A percentile compares a stretch with the other conserved stretches of the same genome.
These are phyloP conservation scores for Mimachlamys varia DNA, from an alignment of 2,888 invertebrate species.

Conservation along the genomic window DNA sequence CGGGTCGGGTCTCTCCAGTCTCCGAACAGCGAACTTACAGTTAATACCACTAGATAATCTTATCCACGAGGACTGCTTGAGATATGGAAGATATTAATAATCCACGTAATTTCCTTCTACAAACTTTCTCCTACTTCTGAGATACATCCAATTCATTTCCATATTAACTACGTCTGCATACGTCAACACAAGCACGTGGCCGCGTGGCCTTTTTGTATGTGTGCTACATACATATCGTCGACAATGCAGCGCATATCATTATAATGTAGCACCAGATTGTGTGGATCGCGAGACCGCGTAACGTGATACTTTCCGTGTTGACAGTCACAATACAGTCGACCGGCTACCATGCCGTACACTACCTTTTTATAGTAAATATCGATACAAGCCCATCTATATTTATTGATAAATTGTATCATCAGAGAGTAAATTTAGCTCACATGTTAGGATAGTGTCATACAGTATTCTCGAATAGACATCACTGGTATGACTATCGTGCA, in stretches of 20 bases:
- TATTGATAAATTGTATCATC: too few species aligned
- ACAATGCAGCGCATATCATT: slow-evolving; percentile 3
- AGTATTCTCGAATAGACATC: too few species aligned
- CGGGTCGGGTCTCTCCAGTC: background rate
- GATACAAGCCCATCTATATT: too few species aligned
- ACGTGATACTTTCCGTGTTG: background rate
- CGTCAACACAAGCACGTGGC: slow-evolving; percentile 29
- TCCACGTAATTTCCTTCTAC: background rate
- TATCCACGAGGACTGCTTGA: background rate
- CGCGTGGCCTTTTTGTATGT: slow-evolving; percentile 6
- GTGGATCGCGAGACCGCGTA: background rate
- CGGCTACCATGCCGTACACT: background rate
- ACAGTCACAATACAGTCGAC: background rate
- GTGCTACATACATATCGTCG: background rate
- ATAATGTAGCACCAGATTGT: background rate
- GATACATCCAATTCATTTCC: background rate
- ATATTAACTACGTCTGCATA: background rate
- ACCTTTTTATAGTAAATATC: too few species aligned
- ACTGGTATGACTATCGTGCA: too few species aligned
- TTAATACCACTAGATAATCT: background rate
- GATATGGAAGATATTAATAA: background rate
- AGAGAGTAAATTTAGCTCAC: too few species aligned
- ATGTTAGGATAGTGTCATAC: too few species aligned
- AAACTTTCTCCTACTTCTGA: background rate
- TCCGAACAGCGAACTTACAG: background rate